These are phyloP conservation scores for Redunca redunca DNA, from an alignment of 2,113 vertebrate species.

Conservation along the genomic window DNA sequence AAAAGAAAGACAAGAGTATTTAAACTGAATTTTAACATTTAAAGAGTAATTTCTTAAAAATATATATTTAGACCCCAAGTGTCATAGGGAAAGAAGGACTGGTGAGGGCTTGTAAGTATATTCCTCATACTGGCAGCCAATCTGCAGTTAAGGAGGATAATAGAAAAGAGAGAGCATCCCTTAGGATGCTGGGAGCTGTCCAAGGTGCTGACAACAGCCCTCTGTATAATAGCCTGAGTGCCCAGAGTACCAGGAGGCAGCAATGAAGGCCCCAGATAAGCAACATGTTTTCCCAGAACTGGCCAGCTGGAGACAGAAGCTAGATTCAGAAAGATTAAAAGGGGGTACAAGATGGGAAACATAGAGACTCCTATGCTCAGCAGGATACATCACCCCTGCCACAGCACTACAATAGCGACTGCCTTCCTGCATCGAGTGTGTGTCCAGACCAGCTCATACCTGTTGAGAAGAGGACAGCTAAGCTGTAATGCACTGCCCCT, in stretches of 20 bases:
- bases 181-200: background rate
- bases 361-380: background rate
- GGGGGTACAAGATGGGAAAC: background rate
- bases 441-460: background rate
- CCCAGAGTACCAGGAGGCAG: background rate
- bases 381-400: background rate
- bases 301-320: background rate
- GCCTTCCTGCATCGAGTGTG: background rate
- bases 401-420: too few relatives aligned
- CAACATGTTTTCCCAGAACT: background rate
- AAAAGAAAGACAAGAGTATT: slow-evolving; percentile 10
- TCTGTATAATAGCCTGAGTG: background rate
- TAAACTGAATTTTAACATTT: background rate
- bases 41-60: background rate
- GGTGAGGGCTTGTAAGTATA: rapidly evolving
- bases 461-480: background rate
- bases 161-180: background rate
- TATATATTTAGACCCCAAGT: background rate
- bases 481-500: background rate
- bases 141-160: background rate
- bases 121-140: background rate
- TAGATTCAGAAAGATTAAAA: background rate
- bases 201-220: background rate
- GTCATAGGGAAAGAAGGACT: background rate
- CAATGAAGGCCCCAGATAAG: background rate